phyloP scores from a whole-genome alignment of 2,797 vertebrate species.

The Cercopithecus neglectus region DNA sequence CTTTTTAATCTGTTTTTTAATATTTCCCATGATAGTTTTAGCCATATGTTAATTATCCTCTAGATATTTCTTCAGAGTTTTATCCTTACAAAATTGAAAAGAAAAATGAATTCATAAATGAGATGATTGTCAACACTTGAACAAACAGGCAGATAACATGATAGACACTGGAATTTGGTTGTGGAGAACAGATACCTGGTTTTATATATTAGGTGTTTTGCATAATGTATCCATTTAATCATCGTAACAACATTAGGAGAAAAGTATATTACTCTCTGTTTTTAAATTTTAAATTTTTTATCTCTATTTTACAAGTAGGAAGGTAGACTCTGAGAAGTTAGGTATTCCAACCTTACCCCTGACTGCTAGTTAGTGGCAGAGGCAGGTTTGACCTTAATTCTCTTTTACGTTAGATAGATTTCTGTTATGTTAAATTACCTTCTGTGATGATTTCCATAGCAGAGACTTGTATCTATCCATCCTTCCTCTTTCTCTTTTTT shows the following conservation, averaged over 20 bases:
- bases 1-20: conserved; percentile 59
- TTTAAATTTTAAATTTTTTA: not conserved
- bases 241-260: not conserved
- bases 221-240: not conserved
- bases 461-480: not conserved
- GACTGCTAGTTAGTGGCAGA: not conserved
- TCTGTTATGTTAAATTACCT: not conserved
- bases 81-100: conserved; percentile 47
- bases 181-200: not conserved
- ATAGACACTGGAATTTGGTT: not conserved
- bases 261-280: not conserved
- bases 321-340: not conserved
- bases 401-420: not conserved
- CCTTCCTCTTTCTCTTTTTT: not conserved
- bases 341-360: not conserved
- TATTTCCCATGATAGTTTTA: conserved; percentile 50
- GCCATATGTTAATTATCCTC: conserved; percentile 67
- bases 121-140: not conserved
- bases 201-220: not conserved
- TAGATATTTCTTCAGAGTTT: conserved; percentile 59
- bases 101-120: not conserved
- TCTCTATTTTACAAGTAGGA: not conserved
- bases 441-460: not conserved
- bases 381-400: not conserved
- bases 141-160: not conserved